A percentile compares a stretch with the other conserved stretches of the same genome.
These are phyloP conservation scores for Epinephelus lanceolatus DNA, from an alignment of 2,113 vertebrate species.

Conservation along the genomic window DNA sequence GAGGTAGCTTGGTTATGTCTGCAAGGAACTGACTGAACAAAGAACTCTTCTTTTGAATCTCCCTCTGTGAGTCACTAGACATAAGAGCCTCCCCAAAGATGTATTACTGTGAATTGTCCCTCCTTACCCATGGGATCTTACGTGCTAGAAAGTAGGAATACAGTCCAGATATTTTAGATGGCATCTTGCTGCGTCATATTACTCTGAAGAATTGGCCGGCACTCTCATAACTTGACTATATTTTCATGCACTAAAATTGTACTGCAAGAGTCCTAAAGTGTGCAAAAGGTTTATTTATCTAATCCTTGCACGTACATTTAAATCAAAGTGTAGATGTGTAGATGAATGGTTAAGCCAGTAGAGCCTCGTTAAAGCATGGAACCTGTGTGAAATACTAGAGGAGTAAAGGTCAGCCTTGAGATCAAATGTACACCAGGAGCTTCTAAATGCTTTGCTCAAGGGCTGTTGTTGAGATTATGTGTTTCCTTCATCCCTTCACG, in stretches of 20 bases:
- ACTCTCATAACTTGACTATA: neutral
- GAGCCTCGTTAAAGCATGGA: conserved; percentile 24
- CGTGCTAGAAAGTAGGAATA: neutral
- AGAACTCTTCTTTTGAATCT: neutral
- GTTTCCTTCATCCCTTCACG: conserved; percentile 12
- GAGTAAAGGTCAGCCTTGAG: conserved; percentile 17
- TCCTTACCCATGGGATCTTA: neutral
- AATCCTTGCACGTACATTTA: neutral
- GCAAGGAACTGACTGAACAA: neutral
- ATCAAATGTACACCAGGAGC: conserved; percentile 18
- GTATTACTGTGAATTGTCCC: neutral
- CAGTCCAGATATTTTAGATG: neutral
- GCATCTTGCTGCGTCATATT: neutral
- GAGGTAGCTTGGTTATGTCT: neutral
- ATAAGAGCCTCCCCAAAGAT: neutral
- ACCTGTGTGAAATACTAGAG: conserved; percentile 18
- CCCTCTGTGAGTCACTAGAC: neutral
- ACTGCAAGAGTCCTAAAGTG: neutral
- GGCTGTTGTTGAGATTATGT: conserved; percentile 16
- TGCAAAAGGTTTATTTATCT: neutral
- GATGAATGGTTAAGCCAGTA: conserved; percentile 4
- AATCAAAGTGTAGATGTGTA: neutral
- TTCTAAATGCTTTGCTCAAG: conserved; percentile 11
- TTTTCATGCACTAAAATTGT: neutral
- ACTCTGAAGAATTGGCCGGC: neutral